Evolutionary conservation across 1,140 invertebrate species (phyloP), one percentile per base, ranked within the genome.

Genomic region (Drosophila novamexicana): DNA sequence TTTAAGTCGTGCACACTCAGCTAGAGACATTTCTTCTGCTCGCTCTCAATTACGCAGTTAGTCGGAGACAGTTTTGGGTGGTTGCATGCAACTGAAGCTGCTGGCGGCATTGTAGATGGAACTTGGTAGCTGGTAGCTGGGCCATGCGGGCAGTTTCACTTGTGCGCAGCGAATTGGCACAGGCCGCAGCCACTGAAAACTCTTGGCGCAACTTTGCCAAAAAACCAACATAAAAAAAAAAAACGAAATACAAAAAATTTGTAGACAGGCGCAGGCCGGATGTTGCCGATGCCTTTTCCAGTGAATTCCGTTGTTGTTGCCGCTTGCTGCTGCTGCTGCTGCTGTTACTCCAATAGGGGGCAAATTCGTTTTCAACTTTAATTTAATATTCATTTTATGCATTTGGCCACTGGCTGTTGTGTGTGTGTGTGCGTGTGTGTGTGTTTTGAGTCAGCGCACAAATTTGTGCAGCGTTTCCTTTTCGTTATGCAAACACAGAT

Each of bases 311-410:
- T 58, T 76, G 81, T 81, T 70, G 73, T 66, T 65, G 57, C 45
- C 49, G 42, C 16, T 34, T 47, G 45, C 9, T 6, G 52, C 22
- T 54, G 58, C 10, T 54, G 44, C 12, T 65, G 52, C 34, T 59
- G 58, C 52, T 56, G 40, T 62, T 53, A 44, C 39, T 61, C 36
- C 47, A 61, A 56, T 64, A 39, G 50, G 72, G 64, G 75, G 83
- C 75, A 82, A 88, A 88, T 88, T 89, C 77, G 75, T 78, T 88
- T 89, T 80, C 83, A 88, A 88, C 84, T 88, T 88, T 88, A 88
- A 88, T 88, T 88, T 88, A 88, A 89, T 88, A 88, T 88, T 88
- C 83, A 88, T 88, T 88, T 88, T 88, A 88, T 88, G 83, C 83
- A 88, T 86, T 86, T 88, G 83, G 79, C 79, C 84, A 82, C 53